Conservation (phyloP, 2,113 vertebrate genomes). For the Mirounga angustirostris region DNA sequence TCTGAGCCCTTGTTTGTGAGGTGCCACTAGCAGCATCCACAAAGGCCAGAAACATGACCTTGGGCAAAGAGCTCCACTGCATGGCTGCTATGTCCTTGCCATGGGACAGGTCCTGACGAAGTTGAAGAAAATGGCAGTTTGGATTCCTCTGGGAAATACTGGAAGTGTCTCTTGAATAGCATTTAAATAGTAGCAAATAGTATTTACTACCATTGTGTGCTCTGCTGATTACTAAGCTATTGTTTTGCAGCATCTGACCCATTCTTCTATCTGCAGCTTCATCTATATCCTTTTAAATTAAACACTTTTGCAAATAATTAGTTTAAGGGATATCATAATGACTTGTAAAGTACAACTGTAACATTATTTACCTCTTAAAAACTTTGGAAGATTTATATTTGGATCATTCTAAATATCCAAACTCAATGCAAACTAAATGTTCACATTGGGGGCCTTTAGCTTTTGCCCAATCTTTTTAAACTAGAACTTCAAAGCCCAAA, state of each 20-base stretch:
- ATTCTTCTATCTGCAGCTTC: neutral
- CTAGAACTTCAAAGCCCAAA: neutral
- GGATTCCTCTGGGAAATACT: neutral
- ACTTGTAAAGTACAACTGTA: neutral
- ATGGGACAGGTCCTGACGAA: neutral
- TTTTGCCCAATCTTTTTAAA: constrained; percentile 20
- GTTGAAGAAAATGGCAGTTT: neutral
- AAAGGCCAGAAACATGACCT: neutral
- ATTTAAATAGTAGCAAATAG: neutral
- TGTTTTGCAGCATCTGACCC: neutral
- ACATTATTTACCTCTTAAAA: neutral
- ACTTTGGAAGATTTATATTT: neutral
- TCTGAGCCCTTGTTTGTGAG: neutral
- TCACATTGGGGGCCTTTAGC: neutral
- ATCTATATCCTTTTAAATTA: neutral
- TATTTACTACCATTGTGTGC: neutral
- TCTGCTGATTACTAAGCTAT: neutral
- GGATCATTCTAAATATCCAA: constrained; percentile 57
- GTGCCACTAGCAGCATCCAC: neutral
- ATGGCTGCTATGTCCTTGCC: neutral
- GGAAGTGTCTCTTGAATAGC: neutral
- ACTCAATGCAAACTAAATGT: neutral
- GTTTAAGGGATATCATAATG: neutral
- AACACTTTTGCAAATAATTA: neutral
- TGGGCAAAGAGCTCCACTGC: neutral